Base-by-base conservation (phyloP, 2,888 invertebrate genomes). In the Leptura quadrifasciata region DNA sequence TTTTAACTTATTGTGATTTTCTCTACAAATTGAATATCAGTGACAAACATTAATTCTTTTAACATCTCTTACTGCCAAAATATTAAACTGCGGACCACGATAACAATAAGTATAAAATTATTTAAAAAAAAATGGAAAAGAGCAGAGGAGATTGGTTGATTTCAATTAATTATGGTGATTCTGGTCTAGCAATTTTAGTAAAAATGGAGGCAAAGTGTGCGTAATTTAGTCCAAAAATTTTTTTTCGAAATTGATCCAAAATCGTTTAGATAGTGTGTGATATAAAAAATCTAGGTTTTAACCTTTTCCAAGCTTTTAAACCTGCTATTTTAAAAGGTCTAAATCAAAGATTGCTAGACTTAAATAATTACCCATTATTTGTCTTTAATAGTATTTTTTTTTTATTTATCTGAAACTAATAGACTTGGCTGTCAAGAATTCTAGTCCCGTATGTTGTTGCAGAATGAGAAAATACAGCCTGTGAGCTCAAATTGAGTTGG, bases 391-490 rank as follows among this genome's bases (percentile, higher is more conserved):
- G 35, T 31, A n/a, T 21, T 67, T 76, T 70, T 65, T 75, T 21
- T 21, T 74, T 70, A 68, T 72, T 65, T 58, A 27, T 74, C 58
- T 60, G 60, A 21, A 47, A 73, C 24, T 70, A 69, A 75, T 72
- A 76, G 80, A 83, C 79, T 83, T 86, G 88, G 88, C 88, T 89
- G 87, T 88, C 85, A 83, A 86, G 85, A 86, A 87, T 86, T 88
- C 88, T 88, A 88, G 89, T 89, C 88, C 83, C 85, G 84, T 86
- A 83, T 86, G 85, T 85, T 83, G 82, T 82, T 81, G 82, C 79
- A 80, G 79, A 77, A 79, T 79, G 79, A 76, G 71, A 77, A 80
- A 74, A 69, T 76, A 68, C 79, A 78, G 79, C 77, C 74, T 72
- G 58, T 54, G 64, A 74, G 70, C 75, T 76, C 70, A 78, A 75